These are phyloP conservation scores for Sinodicranocentrus sp. DNA, from an alignment of 2,888 invertebrate genomes.

Conservation along the genomic window DNA sequence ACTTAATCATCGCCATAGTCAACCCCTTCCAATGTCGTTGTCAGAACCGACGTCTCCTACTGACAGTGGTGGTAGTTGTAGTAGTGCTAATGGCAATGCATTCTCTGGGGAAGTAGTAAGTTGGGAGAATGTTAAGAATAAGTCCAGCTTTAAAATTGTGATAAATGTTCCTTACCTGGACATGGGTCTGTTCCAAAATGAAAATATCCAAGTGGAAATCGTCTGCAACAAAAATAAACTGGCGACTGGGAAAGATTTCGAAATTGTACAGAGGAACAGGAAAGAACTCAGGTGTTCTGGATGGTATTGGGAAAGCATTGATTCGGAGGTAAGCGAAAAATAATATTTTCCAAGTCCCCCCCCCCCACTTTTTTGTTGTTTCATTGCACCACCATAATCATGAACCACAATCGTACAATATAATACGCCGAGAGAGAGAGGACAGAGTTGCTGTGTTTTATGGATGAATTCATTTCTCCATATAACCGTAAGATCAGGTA, in stretches of 20 bases:
- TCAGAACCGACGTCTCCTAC: slow-evolving; percentile 33
- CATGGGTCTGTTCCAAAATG: slow-evolving; percentile 54
- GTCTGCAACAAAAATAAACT: slow-evolving; percentile 53
- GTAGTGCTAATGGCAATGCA: slow-evolving; percentile 10
- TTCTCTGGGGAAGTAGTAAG: slow-evolving; percentile 45
- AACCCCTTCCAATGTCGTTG: neutral
- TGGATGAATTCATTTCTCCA: too few relatives aligned
- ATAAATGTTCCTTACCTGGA: slow-evolving; percentile 63
- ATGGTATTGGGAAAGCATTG: slow-evolving; percentile 65
- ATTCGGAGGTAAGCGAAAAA: slow-evolving; percentile 56
- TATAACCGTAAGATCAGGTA: too few relatives aligned
- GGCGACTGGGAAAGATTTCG: slow-evolving; percentile 39
- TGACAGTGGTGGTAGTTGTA: slow-evolving; percentile 28
- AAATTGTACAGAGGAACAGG: slow-evolving; percentile 42
- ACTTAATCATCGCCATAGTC: neutral
- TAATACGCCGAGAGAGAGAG: too few relatives aligned
- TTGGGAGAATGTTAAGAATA: slow-evolving; percentile 58
- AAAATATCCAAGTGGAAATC: slow-evolving; percentile 60
- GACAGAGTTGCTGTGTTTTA: too few relatives aligned
- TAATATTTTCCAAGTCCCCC: too few relatives aligned
- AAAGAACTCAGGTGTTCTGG: slow-evolving; percentile 43
- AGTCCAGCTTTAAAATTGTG: slow-evolving; percentile 65
- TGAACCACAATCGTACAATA: too few relatives aligned
- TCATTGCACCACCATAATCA: too few relatives aligned
- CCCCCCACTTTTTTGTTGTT: too few relatives aligned